phyloP scores from a whole-genome alignment of 2,888 invertebrate genomes.

The Netelia melanura region DNA sequence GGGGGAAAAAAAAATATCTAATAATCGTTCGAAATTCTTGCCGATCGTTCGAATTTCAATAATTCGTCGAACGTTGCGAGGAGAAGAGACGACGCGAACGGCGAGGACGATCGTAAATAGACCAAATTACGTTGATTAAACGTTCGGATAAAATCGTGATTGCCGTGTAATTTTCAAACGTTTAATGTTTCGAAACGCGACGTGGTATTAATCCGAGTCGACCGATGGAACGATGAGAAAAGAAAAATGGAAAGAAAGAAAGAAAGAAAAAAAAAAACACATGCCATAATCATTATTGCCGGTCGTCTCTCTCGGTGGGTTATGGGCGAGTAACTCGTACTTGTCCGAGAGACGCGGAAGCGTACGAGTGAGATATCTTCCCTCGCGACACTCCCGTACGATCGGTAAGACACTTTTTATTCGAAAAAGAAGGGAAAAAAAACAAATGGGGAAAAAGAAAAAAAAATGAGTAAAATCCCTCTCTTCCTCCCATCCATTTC shows the following conservation, averaged over 20 bases:
- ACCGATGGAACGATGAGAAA: slow-evolving; percentile 2
- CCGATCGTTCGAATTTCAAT: background rate
- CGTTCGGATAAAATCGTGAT: slow-evolving; percentile 45
- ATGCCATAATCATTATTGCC: slow-evolving; percentile 51
- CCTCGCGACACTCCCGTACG: background rate
- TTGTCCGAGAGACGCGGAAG: slow-evolving; percentile 35
- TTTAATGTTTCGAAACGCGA: slow-evolving; percentile 39
- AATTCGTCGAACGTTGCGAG: too few relatives aligned
- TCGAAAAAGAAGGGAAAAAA: background rate
- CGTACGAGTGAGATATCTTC: slow-evolving; percentile 13
- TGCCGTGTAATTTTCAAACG: slow-evolving; percentile 56
- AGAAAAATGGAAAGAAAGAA: background rate
- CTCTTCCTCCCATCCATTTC: too few relatives aligned
- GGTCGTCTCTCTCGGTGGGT: slow-evolving; percentile 16
- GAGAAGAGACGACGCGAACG: too few relatives aligned
- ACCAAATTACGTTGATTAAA: slow-evolving; percentile 47
- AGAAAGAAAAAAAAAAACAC: slow-evolving; percentile 1
- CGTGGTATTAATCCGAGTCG: slow-evolving; percentile 27
- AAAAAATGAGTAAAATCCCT: too few relatives aligned
- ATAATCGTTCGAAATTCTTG: background rate
- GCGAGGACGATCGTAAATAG: background rate
- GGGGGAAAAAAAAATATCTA: background rate
- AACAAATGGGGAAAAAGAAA: too few relatives aligned
- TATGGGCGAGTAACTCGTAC: background rate
- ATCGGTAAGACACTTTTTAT: background rate